phyloP scores from a whole-genome alignment of 2,113 vertebrate species.

The Archilochus colubris region DNA sequence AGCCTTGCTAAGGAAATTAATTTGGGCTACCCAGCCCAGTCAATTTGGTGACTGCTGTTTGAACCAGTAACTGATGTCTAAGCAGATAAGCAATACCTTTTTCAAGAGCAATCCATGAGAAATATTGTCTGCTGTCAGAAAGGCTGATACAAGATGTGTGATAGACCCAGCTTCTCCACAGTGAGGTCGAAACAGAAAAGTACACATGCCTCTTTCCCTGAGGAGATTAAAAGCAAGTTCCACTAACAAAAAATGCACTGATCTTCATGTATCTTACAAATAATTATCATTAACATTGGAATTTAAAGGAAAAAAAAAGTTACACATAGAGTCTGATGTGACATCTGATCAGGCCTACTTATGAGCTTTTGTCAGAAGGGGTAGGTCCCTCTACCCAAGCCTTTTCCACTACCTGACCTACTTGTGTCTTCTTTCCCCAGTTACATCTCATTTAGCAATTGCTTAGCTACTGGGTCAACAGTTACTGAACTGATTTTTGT shows the following conservation, averaged over 20 bases:
- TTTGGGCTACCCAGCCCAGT: neutral
- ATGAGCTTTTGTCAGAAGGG: neutral
- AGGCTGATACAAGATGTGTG: slow-evolving; percentile 96
- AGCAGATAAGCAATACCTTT: slow-evolving; percentile 80
- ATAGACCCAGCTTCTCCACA: slow-evolving; percentile 98
- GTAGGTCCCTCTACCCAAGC: neutral
- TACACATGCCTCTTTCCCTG: slow-evolving; percentile 93
- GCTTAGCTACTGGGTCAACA: neutral
- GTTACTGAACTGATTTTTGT: neutral
- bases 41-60: neutral
- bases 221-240: slow-evolving; percentile 29
- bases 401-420: neutral
- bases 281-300: neutral
- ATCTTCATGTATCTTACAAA: neutral
- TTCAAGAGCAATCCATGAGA: slow-evolving; percentile 97
- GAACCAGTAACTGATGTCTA: neutral
- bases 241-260: neutral
- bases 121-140: slow-evolving; percentile 96
- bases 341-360: neutral
- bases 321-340: neutral
- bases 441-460: neutral
- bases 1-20: neutral
- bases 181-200: slow-evolving; percentile 95
- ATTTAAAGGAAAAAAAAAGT: neutral
- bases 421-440: neutral